phyloP scores from a whole-genome alignment of 2,888 invertebrate species.

The Megaustenia siamemsis region DNA sequence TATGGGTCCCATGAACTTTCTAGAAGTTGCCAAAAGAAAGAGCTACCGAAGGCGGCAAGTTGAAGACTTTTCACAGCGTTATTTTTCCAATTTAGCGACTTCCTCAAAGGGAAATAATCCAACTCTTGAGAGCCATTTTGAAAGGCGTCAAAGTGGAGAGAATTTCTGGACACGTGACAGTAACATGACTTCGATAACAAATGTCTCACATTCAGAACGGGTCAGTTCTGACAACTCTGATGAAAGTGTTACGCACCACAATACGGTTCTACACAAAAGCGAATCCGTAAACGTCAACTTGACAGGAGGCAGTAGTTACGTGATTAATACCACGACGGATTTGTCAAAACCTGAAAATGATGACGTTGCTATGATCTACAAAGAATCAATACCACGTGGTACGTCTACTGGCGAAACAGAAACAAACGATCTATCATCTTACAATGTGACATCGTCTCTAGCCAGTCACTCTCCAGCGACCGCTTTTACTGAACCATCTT shows the following conservation, averaged over 20 bases:
- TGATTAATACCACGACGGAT: no score
- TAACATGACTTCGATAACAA: background rate
- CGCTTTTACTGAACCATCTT: no score
- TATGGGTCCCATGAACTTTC: background rate
- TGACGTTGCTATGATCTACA: no score
- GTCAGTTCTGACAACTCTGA: background rate
- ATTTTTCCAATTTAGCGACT: background rate
- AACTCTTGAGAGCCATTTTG: background rate
- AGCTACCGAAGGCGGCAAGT: background rate
- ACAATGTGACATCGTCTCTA: no score
- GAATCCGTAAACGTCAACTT: no score
- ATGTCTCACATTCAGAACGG: background rate
- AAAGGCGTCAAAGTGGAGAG: background rate
- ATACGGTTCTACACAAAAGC: background rate
- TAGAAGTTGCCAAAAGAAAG: background rate
- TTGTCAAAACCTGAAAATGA: no score
- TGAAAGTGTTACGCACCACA: background rate
- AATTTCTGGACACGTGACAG: background rate
- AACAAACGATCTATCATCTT: no score
- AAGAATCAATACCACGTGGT: no score
- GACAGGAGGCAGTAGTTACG: no score
- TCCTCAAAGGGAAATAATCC: background rate
- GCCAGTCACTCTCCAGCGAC: no score
- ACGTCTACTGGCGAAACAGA: background rate
- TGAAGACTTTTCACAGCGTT: background rate